Evolutionary conservation across 92 coral and sea anemone genomes (phyloP).

Genomic region (Porites evermanni): DNA sequence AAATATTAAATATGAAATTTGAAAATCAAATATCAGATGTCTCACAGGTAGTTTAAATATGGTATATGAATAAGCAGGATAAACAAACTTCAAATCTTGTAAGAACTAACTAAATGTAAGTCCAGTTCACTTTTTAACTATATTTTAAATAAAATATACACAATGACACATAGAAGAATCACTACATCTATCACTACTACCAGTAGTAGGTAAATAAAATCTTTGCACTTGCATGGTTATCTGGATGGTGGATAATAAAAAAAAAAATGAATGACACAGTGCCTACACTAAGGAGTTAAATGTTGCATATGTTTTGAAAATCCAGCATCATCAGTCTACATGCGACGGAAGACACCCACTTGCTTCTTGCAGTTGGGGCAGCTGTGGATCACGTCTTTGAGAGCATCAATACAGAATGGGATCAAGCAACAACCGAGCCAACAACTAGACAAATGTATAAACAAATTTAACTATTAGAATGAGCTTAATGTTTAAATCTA

Average conservation of each 20-base stretch:
- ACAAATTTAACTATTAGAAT: neutral
- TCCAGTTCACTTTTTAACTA: no score
- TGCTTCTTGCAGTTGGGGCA: slow-evolving; percentile 86
- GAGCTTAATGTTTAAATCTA: no score
- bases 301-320: neutral
- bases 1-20: no score
- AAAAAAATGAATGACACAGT: neutral
- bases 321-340: slow-evolving; percentile 28
- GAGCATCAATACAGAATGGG: slow-evolving; percentile 81
- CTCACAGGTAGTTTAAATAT: no score
- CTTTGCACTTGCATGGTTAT: neutral
- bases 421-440: slow-evolving; percentile 81
- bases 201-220: no score
- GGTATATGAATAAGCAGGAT: no score
- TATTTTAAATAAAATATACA: no score
- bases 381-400: slow-evolving; percentile 79
- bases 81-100: no score
- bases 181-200: no score
- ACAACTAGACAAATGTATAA: slow-evolving; percentile 39
- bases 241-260: neutral
- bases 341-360: slow-evolving; percentile 84
- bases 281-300: neutral
- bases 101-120: no score
- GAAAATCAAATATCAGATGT: no score
- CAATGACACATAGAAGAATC: no score